These are phyloP conservation scores for Peucedramus taeniatus DNA, from an alignment of 2,113 vertebrate species.

Conservation along the genomic window DNA sequence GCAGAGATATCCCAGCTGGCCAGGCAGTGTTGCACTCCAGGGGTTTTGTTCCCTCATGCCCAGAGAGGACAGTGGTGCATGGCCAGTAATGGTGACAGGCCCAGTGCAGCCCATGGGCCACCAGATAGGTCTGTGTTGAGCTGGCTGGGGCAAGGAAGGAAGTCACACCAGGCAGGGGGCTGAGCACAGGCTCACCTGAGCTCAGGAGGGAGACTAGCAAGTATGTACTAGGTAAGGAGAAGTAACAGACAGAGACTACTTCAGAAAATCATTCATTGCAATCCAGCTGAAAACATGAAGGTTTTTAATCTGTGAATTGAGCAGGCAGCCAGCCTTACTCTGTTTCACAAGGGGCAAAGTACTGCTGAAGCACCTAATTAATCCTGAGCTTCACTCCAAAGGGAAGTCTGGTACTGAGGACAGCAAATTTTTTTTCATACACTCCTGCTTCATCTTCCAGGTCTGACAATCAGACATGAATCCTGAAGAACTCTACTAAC, in stretches of 20 bases:
- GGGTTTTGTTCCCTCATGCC: fast-evolving
- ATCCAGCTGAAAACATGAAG: background rate
- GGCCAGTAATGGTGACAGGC: background rate
- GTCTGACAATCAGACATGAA: fast-evolving
- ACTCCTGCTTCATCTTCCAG: background rate
- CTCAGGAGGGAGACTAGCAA: background rate
- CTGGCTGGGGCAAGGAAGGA: background rate
- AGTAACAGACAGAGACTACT: background rate
- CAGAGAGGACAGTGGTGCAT: fast-evolving
- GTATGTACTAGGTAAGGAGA: background rate
- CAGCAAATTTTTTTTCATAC: background rate
- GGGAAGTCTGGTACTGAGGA: background rate
- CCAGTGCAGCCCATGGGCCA: background rate
- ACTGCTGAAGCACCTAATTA: background rate
- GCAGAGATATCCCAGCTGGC: background rate
- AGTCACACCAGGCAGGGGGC: background rate
- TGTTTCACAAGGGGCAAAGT: background rate
- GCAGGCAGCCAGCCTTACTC: background rate
- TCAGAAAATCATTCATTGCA: background rate
- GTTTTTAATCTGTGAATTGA: background rate
- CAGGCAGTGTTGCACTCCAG: too few relatives aligned
- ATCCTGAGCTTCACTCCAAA: background rate
- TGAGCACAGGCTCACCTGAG: background rate
- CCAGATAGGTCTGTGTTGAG: background rate
- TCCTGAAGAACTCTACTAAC: background rate